Evolutionary conservation across 2,797 vertebrate genomes (phyloP).

Genomic region (Rhynchonycteris naso): DNA sequence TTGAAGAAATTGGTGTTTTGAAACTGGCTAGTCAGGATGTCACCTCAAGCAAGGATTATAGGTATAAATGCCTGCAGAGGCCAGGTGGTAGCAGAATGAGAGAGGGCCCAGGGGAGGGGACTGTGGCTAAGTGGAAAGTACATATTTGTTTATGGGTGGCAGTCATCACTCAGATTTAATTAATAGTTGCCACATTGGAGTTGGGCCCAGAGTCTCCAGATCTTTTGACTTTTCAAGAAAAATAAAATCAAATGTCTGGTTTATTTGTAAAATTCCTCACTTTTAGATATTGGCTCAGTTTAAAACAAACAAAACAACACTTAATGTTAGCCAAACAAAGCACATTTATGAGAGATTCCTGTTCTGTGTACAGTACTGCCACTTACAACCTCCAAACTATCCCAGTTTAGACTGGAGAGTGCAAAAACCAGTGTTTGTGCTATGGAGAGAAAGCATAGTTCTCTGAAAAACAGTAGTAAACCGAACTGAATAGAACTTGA

Average conservation of each 20-base stretch:
- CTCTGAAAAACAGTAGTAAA: neutral
- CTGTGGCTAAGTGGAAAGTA: neutral
- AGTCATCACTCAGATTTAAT: neutral
- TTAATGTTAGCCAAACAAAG: neutral
- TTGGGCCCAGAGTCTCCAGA: neutral
- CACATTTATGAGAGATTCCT: neutral
- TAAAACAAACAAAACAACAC: neutral
- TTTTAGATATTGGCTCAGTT: constrained; percentile 7
- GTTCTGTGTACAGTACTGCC: neutral
- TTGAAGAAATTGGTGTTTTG: constrained; percentile 32
- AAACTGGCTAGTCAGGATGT: neutral
- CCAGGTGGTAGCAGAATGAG: neutral
- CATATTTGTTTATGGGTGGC: neutral
- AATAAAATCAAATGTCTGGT: neutral
- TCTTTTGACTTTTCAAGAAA: constrained; percentile 36
- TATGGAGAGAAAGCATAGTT: neutral
- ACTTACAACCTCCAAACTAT: neutral
- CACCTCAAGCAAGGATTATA: neutral
- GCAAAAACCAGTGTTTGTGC: neutral
- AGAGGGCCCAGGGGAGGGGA: neutral
- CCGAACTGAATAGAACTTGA: neutral
- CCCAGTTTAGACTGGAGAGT: neutral
- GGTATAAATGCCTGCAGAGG: neutral
- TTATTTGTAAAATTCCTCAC: constrained; percentile 51
- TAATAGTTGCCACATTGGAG: neutral